A percentile compares a stretch with the other conserved stretches of the same genome.
Conservation (phyloP, 2,113 vertebrate species). For the Amphiprion percula region DNA sequence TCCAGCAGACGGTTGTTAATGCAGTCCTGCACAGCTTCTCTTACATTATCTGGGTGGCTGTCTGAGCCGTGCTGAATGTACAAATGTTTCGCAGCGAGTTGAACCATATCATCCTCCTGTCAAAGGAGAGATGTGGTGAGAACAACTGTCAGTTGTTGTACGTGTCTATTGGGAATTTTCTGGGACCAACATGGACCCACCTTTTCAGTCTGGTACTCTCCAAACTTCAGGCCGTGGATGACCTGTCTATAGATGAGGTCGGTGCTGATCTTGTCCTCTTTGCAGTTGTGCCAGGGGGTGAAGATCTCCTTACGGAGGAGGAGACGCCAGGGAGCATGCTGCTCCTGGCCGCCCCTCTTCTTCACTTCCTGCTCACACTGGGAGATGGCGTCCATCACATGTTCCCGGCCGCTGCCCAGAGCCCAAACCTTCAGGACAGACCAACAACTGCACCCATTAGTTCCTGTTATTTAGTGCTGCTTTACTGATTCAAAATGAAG, state of each 20-base stretch:
- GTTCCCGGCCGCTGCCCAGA: constrained; percentile 90
- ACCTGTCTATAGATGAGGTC: constrained; percentile 95
- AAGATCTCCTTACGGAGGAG: constrained; percentile 97
- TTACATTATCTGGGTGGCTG: constrained; percentile 75
- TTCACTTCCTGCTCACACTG: constrained; percentile 94
- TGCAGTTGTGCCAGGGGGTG: constrained; percentile 93
- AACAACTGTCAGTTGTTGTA: background rate
- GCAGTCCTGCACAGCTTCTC: constrained; percentile 87
- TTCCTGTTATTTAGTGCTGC: no score
- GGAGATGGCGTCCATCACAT: constrained; percentile 94
- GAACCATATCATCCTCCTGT: constrained; percentile 90
- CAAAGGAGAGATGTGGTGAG: background rate
- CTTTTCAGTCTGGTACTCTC: constrained; percentile 92
- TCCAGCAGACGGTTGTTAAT: constrained; percentile 87
- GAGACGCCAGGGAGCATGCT: constrained; percentile 92
- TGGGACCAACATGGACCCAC: constrained; percentile 61
- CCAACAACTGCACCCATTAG: no score
- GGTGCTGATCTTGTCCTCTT: constrained; percentile 89
- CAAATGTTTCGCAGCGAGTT: constrained; percentile 89
- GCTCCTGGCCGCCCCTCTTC: constrained; percentile 88
- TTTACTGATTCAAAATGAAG: no score
- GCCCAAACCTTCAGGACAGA: constrained; percentile 89
- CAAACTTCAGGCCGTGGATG: constrained; percentile 89
- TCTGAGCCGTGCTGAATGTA: constrained; percentile 88
- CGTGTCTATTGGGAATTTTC: background rate